Evolutionary conservation across 2,113 vertebrate species (phyloP).

Genomic region (Campylorhamphus procurvoides): DNA sequence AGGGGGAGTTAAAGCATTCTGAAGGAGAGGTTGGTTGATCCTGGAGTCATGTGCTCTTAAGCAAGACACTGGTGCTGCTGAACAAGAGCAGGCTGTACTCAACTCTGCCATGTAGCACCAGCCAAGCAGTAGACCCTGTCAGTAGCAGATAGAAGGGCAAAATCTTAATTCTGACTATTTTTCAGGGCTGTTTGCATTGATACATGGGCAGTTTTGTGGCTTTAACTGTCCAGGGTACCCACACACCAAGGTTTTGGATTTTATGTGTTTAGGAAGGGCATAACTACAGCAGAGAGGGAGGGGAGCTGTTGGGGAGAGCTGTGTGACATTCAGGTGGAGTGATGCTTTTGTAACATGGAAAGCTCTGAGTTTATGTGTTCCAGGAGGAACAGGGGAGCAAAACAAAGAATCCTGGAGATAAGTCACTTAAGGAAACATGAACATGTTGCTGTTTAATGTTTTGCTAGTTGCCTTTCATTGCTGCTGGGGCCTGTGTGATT

Average conservation of each 20-base stretch:
- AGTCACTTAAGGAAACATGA: slow-evolving; percentile 30
- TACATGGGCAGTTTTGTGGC: neutral
- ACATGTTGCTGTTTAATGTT: slow-evolving; percentile 31
- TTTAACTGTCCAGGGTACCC: neutral
- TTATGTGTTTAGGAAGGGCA: neutral
- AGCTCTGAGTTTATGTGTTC: neutral
- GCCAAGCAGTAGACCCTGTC: neutral
- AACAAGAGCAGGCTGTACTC: neutral
- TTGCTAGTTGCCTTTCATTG: slow-evolving; percentile 15
- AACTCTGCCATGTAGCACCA: neutral
- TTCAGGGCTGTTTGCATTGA: neutral
- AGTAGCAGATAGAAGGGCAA: neutral
- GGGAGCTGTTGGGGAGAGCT: neutral
- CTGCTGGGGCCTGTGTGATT: slow-evolving; percentile 35
- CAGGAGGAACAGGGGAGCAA: neutral
- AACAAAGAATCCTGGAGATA: slow-evolving; percentile 39
- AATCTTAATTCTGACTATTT: neutral
- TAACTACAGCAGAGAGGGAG: neutral
- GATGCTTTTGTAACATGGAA: neutral
- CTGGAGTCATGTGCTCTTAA: neutral
- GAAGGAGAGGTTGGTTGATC: neutral
- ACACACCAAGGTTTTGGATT: neutral
- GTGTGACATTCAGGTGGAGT: neutral
- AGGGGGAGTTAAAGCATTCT: neutral
- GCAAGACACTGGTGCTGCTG: neutral